phyloP scores from a whole-genome alignment of 1,140 invertebrate genomes.

The Drosophila rufa region DNA sequence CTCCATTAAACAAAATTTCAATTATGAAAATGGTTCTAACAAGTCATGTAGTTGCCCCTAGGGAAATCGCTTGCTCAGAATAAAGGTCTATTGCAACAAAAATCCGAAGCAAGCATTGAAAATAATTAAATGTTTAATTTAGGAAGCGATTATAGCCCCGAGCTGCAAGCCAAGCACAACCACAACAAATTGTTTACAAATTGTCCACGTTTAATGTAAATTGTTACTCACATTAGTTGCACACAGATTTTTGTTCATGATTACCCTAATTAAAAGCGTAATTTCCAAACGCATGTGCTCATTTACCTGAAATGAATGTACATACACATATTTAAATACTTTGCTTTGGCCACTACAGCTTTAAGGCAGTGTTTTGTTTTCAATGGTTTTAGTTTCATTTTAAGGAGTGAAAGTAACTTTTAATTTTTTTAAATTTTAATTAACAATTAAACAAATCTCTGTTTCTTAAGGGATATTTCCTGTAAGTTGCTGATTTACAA shows the following conservation, averaged over 20 bases:
- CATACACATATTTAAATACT: neutral
- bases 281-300: conserved; percentile 26
- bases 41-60: conserved; percentile 31
- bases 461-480: no score
- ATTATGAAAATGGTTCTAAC: conserved; percentile 69
- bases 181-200: conserved; percentile 73
- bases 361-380: neutral
- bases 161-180: conserved; percentile 9
- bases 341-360: neutral
- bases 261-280: conserved; percentile 37
- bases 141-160: conserved; percentile 27
- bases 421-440: no score
- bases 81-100: conserved; percentile 14
- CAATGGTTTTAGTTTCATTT: neutral
- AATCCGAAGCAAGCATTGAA: conserved; percentile 17
- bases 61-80: conserved; percentile 12
- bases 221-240: conserved; percentile 46
- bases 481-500: no score
- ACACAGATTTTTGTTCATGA: conserved; percentile 32
- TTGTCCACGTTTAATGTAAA: conserved; percentile 60
- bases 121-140: conserved; percentile 54
- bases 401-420: neutral
- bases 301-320: conserved; percentile 14
- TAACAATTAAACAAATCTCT: no score
- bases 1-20: conserved; percentile 60